phyloP scores from a whole-genome alignment of 2,113 vertebrate species.

The Eurypyga helias region DNA sequence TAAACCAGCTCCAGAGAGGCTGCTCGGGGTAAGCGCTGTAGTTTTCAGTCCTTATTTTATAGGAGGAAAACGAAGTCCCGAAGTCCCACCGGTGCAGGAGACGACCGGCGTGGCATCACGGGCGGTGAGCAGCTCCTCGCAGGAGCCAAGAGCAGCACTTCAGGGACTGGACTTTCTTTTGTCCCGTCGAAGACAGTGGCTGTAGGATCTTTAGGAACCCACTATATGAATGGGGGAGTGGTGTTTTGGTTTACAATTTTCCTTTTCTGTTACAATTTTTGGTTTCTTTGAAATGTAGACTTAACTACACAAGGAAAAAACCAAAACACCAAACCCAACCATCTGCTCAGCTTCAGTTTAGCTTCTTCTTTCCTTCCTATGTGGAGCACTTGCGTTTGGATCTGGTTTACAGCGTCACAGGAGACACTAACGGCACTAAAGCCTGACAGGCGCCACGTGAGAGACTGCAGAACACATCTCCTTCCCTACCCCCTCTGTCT shows the following conservation, averaged over 20 bases:
- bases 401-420: neutral
- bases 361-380: neutral
- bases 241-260: neutral
- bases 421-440: neutral
- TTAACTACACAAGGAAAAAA: neutral
- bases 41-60: neutral
- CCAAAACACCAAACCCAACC: neutral
- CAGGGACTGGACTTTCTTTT: neutral
- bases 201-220: neutral
- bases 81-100: neutral
- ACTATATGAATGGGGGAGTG: too few relatives aligned
- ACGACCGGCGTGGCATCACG: neutral
- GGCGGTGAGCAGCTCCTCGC: neutral
- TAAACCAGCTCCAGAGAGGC: neutral
- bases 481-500: neutral
- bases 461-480: neutral
- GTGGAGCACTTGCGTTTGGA: fast-evolving
- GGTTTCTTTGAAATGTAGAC: neutral
- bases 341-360: neutral
- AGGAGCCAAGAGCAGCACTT: fast-evolving
- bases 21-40: neutral
- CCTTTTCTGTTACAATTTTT: neutral
- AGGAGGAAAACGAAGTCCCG: neutral
- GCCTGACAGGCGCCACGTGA: neutral
- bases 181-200: neutral